Evolutionary conservation across 2,888 invertebrate species (phyloP).

Genomic region (Drosophila dives): DNA sequence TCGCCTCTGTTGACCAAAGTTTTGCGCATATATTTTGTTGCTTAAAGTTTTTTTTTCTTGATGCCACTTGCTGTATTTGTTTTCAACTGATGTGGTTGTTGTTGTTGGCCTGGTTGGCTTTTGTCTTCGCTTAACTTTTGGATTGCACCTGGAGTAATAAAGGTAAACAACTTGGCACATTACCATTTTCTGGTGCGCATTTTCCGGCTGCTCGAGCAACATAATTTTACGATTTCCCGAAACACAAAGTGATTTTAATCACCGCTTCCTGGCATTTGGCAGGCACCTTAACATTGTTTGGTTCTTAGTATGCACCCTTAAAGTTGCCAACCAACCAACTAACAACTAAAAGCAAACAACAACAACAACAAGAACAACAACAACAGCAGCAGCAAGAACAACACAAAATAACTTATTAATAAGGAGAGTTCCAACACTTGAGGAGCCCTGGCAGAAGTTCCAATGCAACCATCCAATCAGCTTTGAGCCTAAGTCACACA

Average conservation of each 20-base stretch:
- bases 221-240: conserved; percentile 73
- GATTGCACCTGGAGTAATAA: conserved; percentile 50
- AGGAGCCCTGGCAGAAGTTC: conserved; percentile 23
- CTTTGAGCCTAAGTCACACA: conserved; percentile 1
- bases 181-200: conserved; percentile 40
- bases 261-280: conserved; percentile 59
- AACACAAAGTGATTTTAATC: conserved; percentile 79
- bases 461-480: conserved; percentile 46
- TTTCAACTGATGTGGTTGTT: background rate
- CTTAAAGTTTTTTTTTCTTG: background rate
- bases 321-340: conserved; percentile 17
- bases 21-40: conserved; percentile 38
- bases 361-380: conserved; percentile 5
- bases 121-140: conserved; percentile 33
- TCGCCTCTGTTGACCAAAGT: conserved; percentile 29
- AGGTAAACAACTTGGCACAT: conserved; percentile 21
- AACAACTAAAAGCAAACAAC: conserved; percentile 16
- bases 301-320: conserved; percentile 12
- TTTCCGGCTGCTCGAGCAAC: conserved; percentile 71
- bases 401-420: conserved; percentile 22
- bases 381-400: conserved; percentile 3
- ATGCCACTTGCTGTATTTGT: conserved; percentile 10
- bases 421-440: conserved; percentile 38
- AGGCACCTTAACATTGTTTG: conserved; percentile 27
- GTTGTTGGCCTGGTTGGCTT: conserved; percentile 15